A percentile compares a stretch with the other conserved stretches of the same genome.
Evolutionary conservation across 2,113 vertebrate species (phyloP).

Genomic region (Isichthys henryi): DNA sequence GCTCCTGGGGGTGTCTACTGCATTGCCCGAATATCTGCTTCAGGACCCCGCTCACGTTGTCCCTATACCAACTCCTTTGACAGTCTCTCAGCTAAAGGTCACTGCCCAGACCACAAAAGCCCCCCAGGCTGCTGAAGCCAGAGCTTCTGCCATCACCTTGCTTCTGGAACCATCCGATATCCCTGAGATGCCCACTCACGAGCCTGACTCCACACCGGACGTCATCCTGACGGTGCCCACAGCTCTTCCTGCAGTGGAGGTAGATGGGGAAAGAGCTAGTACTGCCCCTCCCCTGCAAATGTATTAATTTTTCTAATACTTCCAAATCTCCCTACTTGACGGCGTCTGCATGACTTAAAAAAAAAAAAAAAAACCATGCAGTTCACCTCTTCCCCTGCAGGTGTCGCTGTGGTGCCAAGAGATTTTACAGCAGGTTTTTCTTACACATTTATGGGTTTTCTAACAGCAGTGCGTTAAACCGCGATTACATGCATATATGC

Average conservation of each 20-base stretch:
- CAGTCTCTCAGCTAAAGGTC: slow-evolving; percentile 22
- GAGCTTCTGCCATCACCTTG: neutral
- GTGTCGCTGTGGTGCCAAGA: slow-evolving; percentile 29
- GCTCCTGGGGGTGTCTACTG: slow-evolving; percentile 43
- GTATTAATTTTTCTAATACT: slow-evolving; percentile 26
- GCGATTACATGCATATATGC: slow-evolving; percentile 17
- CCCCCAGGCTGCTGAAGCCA: slow-evolving; percentile 16
- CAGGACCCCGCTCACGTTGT: slow-evolving; percentile 31
- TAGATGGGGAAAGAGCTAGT: slow-evolving; percentile 43
- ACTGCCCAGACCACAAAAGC: slow-evolving; percentile 16
- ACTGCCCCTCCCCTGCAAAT: slow-evolving; percentile 19
- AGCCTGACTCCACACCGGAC: slow-evolving; percentile 37
- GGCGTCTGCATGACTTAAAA: neutral
- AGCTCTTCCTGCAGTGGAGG: slow-evolving; percentile 49
- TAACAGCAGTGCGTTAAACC: neutral
- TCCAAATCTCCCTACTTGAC: slow-evolving; percentile 33
- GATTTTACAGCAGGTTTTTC: neutral
- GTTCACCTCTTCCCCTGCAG: slow-evolving; percentile 7
- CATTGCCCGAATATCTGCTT: slow-evolving; percentile 39
- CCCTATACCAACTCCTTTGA: slow-evolving; percentile 28
- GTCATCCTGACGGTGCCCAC: slow-evolving; percentile 23
- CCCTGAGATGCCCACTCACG: slow-evolving; percentile 43
- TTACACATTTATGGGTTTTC: neutral
- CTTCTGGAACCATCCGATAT: neutral
- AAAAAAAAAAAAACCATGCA: neutral